phyloP scores from a whole-genome alignment of 2,888 invertebrate genomes.

The Calliscelio sp. region DNA sequence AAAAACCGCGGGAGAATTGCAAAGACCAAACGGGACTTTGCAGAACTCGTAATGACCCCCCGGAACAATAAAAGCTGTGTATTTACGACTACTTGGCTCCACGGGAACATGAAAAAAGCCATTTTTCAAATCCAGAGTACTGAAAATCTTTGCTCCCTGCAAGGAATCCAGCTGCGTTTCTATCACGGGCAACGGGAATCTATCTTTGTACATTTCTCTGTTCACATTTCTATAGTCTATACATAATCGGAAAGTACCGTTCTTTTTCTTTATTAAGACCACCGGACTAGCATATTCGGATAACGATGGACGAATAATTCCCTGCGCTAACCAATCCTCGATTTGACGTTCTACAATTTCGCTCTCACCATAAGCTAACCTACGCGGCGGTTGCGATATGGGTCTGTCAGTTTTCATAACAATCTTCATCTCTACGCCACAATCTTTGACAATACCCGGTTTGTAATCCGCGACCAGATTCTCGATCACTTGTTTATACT shows the following conservation, averaged over 20 bases:
- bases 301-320: constrained; percentile 8
- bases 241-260: constrained; percentile 15
- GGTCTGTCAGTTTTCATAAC: constrained; percentile 17
- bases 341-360: constrained; percentile 9
- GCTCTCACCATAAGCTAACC: constrained; percentile 14
- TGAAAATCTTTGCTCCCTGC: constrained; percentile 58
- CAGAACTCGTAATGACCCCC: constrained; percentile 61
- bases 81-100: constrained; percentile 54
- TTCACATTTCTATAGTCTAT: constrained; percentile 12
- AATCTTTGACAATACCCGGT: constrained; percentile 3
- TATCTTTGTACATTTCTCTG: constrained; percentile 59
- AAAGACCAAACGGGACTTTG: constrained; percentile 64
- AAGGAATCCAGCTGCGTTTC: constrained; percentile 66
- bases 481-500: constrained; percentile 9
- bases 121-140: constrained; percentile 29
- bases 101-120: neutral
- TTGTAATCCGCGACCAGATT: constrained; percentile 1
- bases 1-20: constrained; percentile 65
- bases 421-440: constrained; percentile 6
- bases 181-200: constrained; percentile 68
- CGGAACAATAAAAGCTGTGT: constrained; percentile 64
- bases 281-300: constrained; percentile 20
- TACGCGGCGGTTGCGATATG: constrained; percentile 25
- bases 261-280: constrained; percentile 7
- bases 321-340: constrained; percentile 5